These are phyloP conservation scores for Thamnaconus septentrionalis DNA, from an alignment of 2,113 vertebrate genomes.

Conservation along the genomic window DNA sequence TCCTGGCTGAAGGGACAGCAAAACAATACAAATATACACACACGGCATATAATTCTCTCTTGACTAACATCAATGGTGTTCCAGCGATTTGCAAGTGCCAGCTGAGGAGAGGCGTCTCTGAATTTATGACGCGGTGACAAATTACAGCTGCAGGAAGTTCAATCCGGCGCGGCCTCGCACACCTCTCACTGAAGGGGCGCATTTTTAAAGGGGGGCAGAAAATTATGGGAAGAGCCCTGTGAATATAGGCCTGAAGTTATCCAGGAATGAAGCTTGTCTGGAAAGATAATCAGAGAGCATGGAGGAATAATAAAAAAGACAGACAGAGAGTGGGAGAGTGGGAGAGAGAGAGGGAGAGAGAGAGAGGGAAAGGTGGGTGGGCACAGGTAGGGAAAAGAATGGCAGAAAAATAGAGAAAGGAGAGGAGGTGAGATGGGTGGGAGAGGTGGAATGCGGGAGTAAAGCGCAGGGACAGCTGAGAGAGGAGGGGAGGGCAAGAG, in stretches of 20 bases:
- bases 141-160: constrained; percentile 20
- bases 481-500: constrained; percentile 43
- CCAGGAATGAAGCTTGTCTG: constrained; percentile 66
- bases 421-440: constrained; percentile 53
- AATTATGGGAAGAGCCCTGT: constrained; percentile 25
- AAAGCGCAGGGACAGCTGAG: constrained; percentile 39
- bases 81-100: background rate
- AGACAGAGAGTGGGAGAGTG: constrained; percentile 5
- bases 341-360: background rate
- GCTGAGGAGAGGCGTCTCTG: background rate
- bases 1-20: background rate
- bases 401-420: constrained; percentile 35
- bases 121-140: constrained; percentile 11
- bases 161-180: background rate
- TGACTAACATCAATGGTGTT: background rate
- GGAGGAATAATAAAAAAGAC: constrained; percentile 9
- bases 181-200: background rate
- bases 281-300: constrained; percentile 63
- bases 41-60: background rate
- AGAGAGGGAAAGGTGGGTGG: background rate
- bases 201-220: constrained; percentile 14
- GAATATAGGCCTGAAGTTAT: constrained; percentile 45
- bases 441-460: constrained; percentile 49
- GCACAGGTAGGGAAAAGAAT: constrained; percentile 12
- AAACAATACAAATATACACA: background rate